Evolutionary conservation across 2,797 vertebrate genomes (phyloP).

Genomic region (Potorous gilbertii): DNA sequence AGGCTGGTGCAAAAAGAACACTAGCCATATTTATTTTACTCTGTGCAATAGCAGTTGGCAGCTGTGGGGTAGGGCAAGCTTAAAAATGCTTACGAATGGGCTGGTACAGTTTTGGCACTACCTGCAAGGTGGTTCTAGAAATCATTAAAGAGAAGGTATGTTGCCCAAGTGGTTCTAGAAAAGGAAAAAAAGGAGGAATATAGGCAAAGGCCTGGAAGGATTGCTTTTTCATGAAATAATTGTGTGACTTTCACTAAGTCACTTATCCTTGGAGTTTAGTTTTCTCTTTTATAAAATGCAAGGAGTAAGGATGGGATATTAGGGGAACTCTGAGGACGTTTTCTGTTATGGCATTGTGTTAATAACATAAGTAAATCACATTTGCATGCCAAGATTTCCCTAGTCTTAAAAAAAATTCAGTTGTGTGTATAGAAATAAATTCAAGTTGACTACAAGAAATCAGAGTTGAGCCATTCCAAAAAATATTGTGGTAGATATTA

Average conservation of each 20-base stretch:
- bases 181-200: not conserved
- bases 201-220: not conserved
- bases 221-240: not conserved
- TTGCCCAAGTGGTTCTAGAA: not conserved
- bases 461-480: not conserved
- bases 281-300: not conserved
- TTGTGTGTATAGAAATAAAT: not conserved
- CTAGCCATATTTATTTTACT: slow-evolving; percentile 57
- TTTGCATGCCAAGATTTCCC: not conserved
- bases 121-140: not conserved
- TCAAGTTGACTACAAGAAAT: not conserved
- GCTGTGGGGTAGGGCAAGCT: not conserved
- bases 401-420: not conserved
- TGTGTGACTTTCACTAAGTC: not conserved
- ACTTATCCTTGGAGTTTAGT: not conserved
- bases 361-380: not conserved
- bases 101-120: slow-evolving; percentile 10
- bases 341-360: not conserved
- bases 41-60: not conserved
- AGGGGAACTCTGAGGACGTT: not conserved
- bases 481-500: not conserved
- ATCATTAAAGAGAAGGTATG: not conserved
- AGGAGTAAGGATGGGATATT: not conserved
- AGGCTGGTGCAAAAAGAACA: slow-evolving; percentile 73
- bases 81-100: not conserved